These are phyloP conservation scores for Eulemur rubriventer DNA, from an alignment of 2,797 vertebrate genomes.

Conservation along the genomic window DNA sequence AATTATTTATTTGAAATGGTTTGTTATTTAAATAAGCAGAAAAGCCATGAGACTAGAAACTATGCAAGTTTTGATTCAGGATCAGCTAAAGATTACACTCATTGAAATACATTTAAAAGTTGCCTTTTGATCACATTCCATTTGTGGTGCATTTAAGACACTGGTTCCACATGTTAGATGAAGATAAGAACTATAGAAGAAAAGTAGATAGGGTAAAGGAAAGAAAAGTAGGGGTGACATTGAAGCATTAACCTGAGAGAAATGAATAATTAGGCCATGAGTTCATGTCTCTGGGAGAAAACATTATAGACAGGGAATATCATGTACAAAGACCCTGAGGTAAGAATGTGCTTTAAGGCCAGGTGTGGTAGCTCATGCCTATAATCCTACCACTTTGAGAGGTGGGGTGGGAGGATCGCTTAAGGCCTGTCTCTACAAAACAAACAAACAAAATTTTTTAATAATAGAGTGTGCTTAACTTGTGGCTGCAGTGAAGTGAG, in stretches of 20 bases:
- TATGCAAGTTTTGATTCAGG: background rate
- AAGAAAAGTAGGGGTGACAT: background rate
- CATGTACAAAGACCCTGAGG: background rate
- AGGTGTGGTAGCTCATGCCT: background rate
- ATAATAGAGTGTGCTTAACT: background rate
- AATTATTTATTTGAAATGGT: background rate
- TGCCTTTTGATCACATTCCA: background rate
- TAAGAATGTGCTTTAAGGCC: background rate
- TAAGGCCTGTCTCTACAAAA: background rate
- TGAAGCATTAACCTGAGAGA: background rate
- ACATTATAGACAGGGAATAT: background rate
- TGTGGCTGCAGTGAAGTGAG: background rate
- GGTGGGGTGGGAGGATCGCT: background rate
- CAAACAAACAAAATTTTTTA: background rate
- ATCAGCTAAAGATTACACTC: background rate
- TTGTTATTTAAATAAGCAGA: constrained; percentile 2
- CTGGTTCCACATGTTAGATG: background rate
- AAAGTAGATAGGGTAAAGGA: background rate
- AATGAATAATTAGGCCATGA: background rate
- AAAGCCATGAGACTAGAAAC: background rate
- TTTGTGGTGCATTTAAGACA: background rate
- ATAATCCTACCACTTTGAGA: background rate
- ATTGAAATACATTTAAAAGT: background rate
- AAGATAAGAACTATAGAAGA: background rate
- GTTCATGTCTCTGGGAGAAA: background rate